These are phyloP conservation scores for Theretra japonica DNA, from an alignment of 2,888 invertebrate genomes.

Conservation along the genomic window DNA sequence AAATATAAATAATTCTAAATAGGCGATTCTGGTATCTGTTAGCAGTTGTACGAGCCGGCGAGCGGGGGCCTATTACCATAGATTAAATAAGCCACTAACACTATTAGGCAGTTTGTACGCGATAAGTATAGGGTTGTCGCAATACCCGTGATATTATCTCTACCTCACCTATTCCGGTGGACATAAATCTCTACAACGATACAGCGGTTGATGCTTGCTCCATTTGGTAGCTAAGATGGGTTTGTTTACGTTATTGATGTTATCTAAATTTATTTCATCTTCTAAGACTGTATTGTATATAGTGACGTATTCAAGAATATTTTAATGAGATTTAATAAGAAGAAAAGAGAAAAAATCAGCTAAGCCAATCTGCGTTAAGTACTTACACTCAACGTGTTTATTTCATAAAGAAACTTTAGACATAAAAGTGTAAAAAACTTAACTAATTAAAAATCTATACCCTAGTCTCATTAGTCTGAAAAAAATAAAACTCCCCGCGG, in stretches of 20 bases:
- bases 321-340: too few relatives aligned
- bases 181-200: not conserved
- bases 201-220: not conserved
- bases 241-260: not conserved
- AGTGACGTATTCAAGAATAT: too few relatives aligned
- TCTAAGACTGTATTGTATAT: too few relatives aligned
- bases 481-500: conserved; percentile 8
- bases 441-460: conserved; percentile 6
- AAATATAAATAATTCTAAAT: conserved; percentile 14
- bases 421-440: not conserved
- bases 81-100: conserved; percentile 8
- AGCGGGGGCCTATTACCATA: conserved; percentile 17
- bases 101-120: conserved; percentile 10
- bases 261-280: too few relatives aligned
- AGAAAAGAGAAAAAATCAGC: too few relatives aligned
- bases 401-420: not conserved
- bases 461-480: conserved; percentile 6
- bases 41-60: not conserved
- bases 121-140: not conserved
- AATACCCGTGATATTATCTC: not conserved
- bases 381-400: not conserved
- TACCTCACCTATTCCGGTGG: too few relatives aligned
- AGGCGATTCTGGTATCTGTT: conserved; percentile 2
- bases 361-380: not conserved
- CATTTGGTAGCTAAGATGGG: not conserved